These are phyloP conservation scores for Heliconius hewitsoni DNA, from an alignment of 1,140 invertebrate genomes.

Conservation along the genomic window DNA sequence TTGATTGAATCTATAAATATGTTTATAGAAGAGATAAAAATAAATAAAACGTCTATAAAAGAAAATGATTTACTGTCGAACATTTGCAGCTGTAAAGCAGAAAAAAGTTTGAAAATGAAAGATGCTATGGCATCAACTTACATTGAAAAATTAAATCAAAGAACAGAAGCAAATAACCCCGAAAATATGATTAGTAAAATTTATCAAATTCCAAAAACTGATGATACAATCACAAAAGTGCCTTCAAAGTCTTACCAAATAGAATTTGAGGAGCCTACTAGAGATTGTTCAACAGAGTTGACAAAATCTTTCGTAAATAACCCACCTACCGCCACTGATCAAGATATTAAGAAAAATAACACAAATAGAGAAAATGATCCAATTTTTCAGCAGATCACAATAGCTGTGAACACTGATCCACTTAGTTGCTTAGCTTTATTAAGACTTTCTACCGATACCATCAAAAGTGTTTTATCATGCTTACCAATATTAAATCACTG, in stretches of 20 bases:
- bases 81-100: background rate
- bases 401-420: constrained; percentile 68
- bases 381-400: constrained; percentile 42
- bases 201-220: background rate
- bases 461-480: constrained; percentile 55
- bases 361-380: background rate
- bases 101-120: background rate
- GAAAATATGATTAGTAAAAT: background rate
- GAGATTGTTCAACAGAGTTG: constrained; percentile 57
- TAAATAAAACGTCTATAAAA: constrained; percentile 31
- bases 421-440: constrained; percentile 56
- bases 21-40: constrained; percentile 53
- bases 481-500: constrained; percentile 55
- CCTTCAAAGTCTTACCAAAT: constrained; percentile 35
- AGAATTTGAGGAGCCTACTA: constrained; percentile 53
- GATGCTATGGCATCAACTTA: background rate
- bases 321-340: constrained; percentile 9
- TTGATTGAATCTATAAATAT: constrained; percentile 57
- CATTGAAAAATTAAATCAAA: background rate
- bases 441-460: constrained; percentile 55
- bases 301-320: constrained; percentile 50
- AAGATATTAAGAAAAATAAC: constrained; percentile 40
- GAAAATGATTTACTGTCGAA: background rate
- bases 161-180: background rate
- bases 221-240: background rate